Conservation (phyloP, 1,140 invertebrate genomes). For the Drosophila subobscura region DNA sequence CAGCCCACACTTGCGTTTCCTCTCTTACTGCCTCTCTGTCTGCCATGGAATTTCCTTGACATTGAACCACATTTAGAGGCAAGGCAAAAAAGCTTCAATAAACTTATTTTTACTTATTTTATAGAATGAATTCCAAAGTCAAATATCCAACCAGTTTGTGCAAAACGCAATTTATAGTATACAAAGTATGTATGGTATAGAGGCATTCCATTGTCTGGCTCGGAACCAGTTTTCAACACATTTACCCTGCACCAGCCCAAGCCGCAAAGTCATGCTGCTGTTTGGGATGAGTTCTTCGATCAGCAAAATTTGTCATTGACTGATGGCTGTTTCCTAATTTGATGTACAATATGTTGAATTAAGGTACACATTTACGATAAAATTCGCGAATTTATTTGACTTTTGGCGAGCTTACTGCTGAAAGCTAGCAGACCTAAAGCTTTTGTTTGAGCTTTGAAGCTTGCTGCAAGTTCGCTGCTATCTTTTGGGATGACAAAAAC, state of each 20-base stretch:
- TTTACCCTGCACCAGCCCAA: conserved; percentile 3
- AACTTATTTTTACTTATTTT: background rate
- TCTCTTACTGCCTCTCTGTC: conserved; percentile 1
- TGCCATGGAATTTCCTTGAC: conserved; percentile 60
- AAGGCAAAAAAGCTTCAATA: conserved; percentile 41
- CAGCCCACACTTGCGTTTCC: conserved; percentile 25
- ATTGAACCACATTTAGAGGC: conserved; percentile 67
- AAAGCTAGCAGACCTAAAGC: conserved; percentile 9
- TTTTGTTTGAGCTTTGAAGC: background rate
- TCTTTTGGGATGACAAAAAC: no score
- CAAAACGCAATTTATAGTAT: conserved; percentile 21
- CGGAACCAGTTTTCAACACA: conserved; percentile 41
- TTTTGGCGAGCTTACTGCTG: conserved; percentile 7
- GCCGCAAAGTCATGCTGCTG: conserved; percentile 18
- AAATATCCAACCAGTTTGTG: conserved; percentile 50
- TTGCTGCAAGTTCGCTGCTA: no score
- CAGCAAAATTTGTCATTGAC: conserved; percentile 35
- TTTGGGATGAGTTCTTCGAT: conserved; percentile 37
- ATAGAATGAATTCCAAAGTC: conserved; percentile 66
- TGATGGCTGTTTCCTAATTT: conserved; percentile 37
- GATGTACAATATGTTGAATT: conserved; percentile 28
- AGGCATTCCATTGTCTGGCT: conserved; percentile 31
- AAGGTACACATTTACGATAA: conserved; percentile 14
- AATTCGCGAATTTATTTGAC: conserved; percentile 1
- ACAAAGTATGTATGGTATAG: background rate